A percentile compares a stretch with the other conserved stretches of the same genome.
Conservation (phyloP, 2,113 vertebrate genomes). For the Geococcyx californianus region DNA sequence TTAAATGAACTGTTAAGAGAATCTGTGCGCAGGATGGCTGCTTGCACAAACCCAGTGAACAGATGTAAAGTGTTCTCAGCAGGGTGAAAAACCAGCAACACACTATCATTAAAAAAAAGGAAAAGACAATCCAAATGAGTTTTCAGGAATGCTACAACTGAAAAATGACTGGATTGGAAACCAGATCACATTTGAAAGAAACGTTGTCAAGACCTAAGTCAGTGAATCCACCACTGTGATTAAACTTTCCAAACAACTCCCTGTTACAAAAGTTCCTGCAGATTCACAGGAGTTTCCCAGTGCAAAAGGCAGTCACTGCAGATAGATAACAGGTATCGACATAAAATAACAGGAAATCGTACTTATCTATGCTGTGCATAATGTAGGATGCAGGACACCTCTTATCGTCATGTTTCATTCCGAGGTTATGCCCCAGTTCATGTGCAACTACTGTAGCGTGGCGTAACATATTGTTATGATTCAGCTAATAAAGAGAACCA, state of each 20-base stretch:
- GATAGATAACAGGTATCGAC: not conserved
- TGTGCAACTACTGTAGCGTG: constrained; percentile 84
- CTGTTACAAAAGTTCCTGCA: not conserved
- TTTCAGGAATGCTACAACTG: not conserved
- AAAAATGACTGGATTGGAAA: not conserved
- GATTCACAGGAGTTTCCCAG: not conserved
- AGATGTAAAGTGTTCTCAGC: not conserved
- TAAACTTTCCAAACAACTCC: not conserved
- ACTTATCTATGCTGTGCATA: constrained; percentile 78
- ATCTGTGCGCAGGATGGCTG: not conserved
- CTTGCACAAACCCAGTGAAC: not conserved
- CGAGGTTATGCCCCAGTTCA: constrained; percentile 89
- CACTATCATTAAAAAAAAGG: not conserved
- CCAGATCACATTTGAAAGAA: not conserved
- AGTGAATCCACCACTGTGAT: not conserved
- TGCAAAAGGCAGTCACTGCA: not conserved
- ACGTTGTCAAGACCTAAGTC: not conserved
- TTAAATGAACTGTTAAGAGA: not conserved
- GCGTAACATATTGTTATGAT: not conserved
- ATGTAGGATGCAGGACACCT: constrained; percentile 76
- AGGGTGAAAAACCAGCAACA: not conserved
- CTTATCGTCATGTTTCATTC: constrained; percentile 81
- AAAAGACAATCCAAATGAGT: not conserved
- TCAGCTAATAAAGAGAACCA: constrained; percentile 67
- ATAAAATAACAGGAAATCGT: constrained; percentile 25